Percentiles rank a stretch among this genome's conserved stretches.
Evolutionary conservation across 2,797 vertebrate species (phyloP).

Genomic region (Ctenochaetus hawaiiensis): DNA sequence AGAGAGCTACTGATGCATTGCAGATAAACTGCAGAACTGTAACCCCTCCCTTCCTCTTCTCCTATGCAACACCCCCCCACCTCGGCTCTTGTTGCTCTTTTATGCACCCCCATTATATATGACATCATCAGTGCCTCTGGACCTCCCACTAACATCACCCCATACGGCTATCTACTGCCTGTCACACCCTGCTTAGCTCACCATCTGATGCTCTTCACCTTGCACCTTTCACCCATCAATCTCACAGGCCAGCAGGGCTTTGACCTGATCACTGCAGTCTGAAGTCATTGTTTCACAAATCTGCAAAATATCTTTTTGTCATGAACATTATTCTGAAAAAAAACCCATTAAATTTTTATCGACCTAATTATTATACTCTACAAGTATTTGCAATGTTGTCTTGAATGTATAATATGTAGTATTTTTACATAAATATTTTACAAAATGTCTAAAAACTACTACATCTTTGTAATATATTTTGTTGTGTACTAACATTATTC

Average conservation of each 20-base stretch:
- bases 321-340: background rate
- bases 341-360: background rate
- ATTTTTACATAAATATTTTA: no score
- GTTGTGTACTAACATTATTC: no score
- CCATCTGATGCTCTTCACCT: slow-evolving; percentile 28
- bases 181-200: slow-evolving; percentile 56
- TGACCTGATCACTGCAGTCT: slow-evolving; percentile 29
- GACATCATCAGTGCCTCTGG: slow-evolving; percentile 75
- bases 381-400: background rate
- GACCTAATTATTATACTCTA: background rate
- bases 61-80: slow-evolving; percentile 32
- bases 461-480: no score
- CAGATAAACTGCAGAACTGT: slow-evolving; percentile 89
- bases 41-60: slow-evolving; percentile 77
- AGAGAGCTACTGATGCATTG: slow-evolving; percentile 89
- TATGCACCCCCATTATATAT: slow-evolving; percentile 51
- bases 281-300: slow-evolving; percentile 13
- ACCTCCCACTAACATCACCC: slow-evolving; percentile 67
- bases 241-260: background rate
- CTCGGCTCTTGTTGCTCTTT: slow-evolving; percentile 44
- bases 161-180: slow-evolving; percentile 55
- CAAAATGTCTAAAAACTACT: no score
- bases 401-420: no score
- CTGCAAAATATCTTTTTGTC: background rate
- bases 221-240: slow-evolving; percentile 33